Evolutionary conservation across 2,888 invertebrate genomes (phyloP).

Genomic region (Xanthorhoe spadicearia): DNA sequence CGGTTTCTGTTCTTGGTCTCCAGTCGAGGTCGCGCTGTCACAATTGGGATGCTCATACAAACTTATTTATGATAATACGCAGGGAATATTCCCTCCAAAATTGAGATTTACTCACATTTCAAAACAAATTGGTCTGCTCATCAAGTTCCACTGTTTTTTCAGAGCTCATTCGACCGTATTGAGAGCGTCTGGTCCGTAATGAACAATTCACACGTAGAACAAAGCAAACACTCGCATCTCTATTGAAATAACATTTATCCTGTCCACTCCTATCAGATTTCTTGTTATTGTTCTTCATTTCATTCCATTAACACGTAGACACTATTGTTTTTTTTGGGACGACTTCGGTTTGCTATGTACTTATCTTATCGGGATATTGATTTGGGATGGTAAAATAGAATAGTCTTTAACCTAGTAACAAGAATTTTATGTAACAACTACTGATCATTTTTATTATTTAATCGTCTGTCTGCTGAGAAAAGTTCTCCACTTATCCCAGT

Average conservation of each 20-base stretch:
- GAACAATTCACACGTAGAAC: conserved; percentile 65
- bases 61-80: too few relatives aligned
- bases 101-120: not conserved
- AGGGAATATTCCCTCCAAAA: not conserved
- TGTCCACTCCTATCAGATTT: conserved; percentile 79
- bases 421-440: too few relatives aligned
- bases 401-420: too few relatives aligned
- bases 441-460: too few relatives aligned
- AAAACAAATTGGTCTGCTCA: conserved; percentile 12
- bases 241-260: conserved; percentile 75
- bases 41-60: too few relatives aligned
- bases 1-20: too few relatives aligned
- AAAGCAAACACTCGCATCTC: conserved; percentile 65
- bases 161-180: conserved; percentile 54
- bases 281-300: conserved; percentile 73
- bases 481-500: too few relatives aligned
- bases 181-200: conserved; percentile 52
- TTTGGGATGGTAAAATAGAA: not conserved
- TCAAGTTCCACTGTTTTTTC: conserved; percentile 55
- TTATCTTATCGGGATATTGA: not conserved
- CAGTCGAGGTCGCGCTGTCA: too few relatives aligned
- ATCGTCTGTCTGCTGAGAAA: too few relatives aligned
- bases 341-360: conserved; percentile 5
- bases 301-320: conserved; percentile 74
- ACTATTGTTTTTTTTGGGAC: conserved; percentile 54